These are phyloP conservation scores for Agelas oroides DNA, from an alignment of 37 sponge, comb jelly and placozoan species.

Conservation along the genomic window DNA sequence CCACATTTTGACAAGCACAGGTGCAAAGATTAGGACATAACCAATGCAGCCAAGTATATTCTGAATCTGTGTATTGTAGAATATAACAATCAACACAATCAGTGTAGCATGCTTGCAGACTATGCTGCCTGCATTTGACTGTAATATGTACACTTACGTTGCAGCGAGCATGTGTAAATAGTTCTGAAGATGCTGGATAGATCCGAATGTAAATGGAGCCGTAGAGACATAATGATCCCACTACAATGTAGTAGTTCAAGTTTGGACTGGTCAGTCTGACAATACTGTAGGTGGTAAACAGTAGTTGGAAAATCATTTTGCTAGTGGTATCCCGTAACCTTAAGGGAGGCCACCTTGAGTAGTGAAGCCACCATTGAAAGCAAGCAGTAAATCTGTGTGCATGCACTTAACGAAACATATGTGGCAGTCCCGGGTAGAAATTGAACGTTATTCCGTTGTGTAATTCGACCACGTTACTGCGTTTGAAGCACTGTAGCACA, in stretches of 20 bases:
- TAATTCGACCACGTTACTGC: too few relatives aligned
- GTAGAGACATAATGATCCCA: constrained; percentile 8
- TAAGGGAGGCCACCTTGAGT: too few relatives aligned
- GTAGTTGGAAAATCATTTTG: too few relatives aligned
- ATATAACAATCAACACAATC: not conserved
- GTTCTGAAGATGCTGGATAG: not conserved
- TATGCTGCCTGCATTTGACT: not conserved
- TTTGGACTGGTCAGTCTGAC: constrained; percentile 38
- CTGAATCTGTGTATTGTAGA: not conserved
- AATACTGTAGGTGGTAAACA: not conserved
- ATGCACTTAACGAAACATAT: too few relatives aligned
- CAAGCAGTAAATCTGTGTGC: too few relatives aligned
- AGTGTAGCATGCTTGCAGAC: not conserved
- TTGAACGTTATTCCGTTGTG: too few relatives aligned
- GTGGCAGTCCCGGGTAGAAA: too few relatives aligned
- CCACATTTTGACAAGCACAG: constrained; percentile 51
- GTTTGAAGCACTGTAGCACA: too few relatives aligned
- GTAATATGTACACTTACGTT: not conserved
- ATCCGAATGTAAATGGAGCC: constrained; percentile 8
- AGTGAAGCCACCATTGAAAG: too few relatives aligned
- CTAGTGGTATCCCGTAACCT: too few relatives aligned
- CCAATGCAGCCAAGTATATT: constrained; percentile 8
- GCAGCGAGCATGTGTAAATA: constrained; percentile 1
- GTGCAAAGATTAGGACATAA: constrained; percentile 42
- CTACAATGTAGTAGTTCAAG: constrained; percentile 28